Evolutionary conservation across 2,888 invertebrate genomes (phyloP), one percentile per base, ranked within the genome.

Genomic region (Lithophane leautieri): DNA sequence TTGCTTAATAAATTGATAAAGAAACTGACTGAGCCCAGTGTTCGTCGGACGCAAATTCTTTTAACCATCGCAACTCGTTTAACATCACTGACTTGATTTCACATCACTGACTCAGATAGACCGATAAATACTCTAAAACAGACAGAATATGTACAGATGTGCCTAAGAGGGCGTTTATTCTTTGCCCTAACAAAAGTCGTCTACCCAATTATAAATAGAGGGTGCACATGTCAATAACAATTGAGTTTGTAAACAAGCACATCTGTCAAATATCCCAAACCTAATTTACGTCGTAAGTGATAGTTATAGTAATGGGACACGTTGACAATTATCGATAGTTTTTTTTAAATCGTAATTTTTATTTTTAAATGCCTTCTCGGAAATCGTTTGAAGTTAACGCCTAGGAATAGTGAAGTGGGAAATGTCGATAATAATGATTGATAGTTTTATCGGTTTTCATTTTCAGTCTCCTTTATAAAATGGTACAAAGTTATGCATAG

Each of bases 221-320:
- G 82, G 85, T 76, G 52, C 77, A 84, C 73, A 84, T 81, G 77
- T 82, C 76, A 79, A 77, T 82, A 73, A 67, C 68, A 81, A 81
- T 85, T 69, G 62, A 77, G 69, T 73, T 70, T 60, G 78, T 83
- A 83, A 81, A 81, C 72, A 77, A 76, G 61, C 77, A 82, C 88
- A 89, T 90, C 89, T 91, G 90, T 89, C 88, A 85, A 87, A 85
- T 87, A 81, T 76, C 77, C 78, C 68, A 47, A 79, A 82, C 70
- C 86, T 84, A 88, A 88, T 89, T 90, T 88, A 88, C 86, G 86
- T 87, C 81, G 83, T 89, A 89, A 90, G 88, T 90, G 87, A 89
- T 88, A 88, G 81, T 74, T 47, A 40, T 86, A 91, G 91, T 81
- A 89, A 79, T 78, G 89, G 68, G 71, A n/a, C 9, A 60, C 19